Conservation (phyloP, 1,140 invertebrate genomes). For the Drosophila burlai region DNA sequence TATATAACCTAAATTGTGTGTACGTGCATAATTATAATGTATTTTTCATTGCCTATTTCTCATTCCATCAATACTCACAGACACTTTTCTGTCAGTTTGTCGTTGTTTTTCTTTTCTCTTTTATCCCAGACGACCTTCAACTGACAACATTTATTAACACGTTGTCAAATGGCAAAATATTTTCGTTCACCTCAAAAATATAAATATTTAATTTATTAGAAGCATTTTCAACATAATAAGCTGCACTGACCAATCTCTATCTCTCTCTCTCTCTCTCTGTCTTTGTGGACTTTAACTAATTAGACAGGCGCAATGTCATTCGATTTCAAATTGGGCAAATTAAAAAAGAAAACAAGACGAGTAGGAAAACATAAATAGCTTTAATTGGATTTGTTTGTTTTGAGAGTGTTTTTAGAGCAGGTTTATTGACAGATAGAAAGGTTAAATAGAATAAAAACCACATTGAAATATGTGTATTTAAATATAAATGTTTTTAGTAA, state of each 20-base stretch:
- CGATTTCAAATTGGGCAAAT: conserved; percentile 11
- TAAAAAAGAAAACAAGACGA: conserved; percentile 9
- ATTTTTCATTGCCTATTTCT: conserved; percentile 16
- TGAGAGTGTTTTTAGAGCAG: neutral
- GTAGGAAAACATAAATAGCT: conserved; percentile 9
- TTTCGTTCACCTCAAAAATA: conserved; percentile 22
- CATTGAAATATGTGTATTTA: neutral
- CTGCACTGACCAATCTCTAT: neutral
- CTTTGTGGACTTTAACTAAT: conserved; percentile 20
- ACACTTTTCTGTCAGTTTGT: conserved; percentile 19
- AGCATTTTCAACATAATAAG: conserved; percentile 25
- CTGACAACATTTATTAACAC: conserved; percentile 56
- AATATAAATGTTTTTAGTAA: neutral
- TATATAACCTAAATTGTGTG: neutral
- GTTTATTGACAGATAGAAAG: neutral
- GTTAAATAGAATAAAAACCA: neutral
- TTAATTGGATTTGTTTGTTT: conserved; percentile 35
- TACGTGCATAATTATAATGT: conserved; percentile 21
- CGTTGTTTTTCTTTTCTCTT: neutral
- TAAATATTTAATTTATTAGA: conserved; percentile 27
- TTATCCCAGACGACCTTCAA: conserved; percentile 43
- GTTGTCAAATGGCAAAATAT: conserved; percentile 40
- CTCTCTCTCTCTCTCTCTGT: neutral
- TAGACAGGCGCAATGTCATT: conserved; percentile 18
- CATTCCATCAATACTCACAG: conserved; percentile 22